Conservation (phyloP, 2,113 vertebrate species). For the Symphodus melops region DNA sequence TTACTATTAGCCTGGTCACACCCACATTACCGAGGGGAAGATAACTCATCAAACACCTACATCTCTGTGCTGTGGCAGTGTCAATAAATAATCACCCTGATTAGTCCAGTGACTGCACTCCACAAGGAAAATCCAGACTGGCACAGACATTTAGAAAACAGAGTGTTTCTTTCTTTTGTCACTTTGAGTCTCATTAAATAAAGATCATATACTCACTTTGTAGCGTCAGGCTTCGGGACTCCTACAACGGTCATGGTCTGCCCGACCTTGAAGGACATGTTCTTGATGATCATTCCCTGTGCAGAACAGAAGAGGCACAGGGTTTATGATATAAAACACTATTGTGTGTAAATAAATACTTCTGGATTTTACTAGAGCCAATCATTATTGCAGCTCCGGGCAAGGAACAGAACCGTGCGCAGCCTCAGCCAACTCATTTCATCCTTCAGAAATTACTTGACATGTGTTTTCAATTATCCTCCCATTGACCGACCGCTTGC, state of each 20-base stretch:
- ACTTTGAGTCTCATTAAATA: background rate
- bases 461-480: slow-evolving; percentile 73
- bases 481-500: slow-evolving; percentile 27
- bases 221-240: slow-evolving; percentile 61
- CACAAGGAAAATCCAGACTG: background rate
- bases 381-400: slow-evolving; percentile 23
- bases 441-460: slow-evolving; percentile 36
- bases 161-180: background rate
- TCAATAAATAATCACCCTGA: background rate
- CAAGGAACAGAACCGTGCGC: background rate
- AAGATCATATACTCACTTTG: slow-evolving; percentile 65
- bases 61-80: background rate
- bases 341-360: slow-evolving; percentile 21
- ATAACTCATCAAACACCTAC: background rate
- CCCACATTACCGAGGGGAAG: background rate
- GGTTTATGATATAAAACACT: background rate
- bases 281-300: slow-evolving; percentile 76
- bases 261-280: slow-evolving; percentile 85
- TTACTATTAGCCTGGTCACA: background rate
- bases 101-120: background rate
- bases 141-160: background rate
- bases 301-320: background rate
- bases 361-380: slow-evolving; percentile 23
- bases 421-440: slow-evolving; percentile 20
- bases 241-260: slow-evolving; percentile 82